phyloP scores from a whole-genome alignment of 2,888 invertebrate species.

The Apotomis betuletana region DNA sequence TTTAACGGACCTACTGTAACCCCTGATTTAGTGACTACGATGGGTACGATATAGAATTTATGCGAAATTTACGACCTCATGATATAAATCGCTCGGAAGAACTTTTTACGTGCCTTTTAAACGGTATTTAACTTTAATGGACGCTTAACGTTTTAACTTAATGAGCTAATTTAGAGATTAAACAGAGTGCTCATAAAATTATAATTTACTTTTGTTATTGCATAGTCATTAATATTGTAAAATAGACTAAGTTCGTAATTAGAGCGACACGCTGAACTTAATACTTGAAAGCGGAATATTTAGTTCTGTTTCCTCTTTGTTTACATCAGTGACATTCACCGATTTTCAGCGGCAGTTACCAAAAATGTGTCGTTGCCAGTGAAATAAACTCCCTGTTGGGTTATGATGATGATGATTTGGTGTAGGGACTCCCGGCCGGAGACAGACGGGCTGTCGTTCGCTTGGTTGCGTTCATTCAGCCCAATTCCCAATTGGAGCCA shows the following conservation, averaged over 20 bases:
- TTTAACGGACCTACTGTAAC: background rate
- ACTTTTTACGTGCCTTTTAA: constrained; percentile 35
- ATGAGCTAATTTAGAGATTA: constrained; percentile 34
- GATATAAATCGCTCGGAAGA: constrained; percentile 36
- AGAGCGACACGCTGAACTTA: background rate
- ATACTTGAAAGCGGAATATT: too few relatives aligned
- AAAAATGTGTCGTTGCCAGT: too few relatives aligned
- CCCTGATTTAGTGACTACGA: background rate
- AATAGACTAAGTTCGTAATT: background rate
- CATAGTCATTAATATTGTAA: constrained; percentile 5
- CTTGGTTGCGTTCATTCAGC: too few relatives aligned
- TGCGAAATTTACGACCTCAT: constrained; percentile 28
- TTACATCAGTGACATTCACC: too few relatives aligned
- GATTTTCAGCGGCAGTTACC: too few relatives aligned
- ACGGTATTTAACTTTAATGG: constrained; percentile 29
- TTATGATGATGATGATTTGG: too few relatives aligned
- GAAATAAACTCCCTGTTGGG: too few relatives aligned
- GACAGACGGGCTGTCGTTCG: too few relatives aligned
- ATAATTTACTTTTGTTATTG: constrained; percentile 19
- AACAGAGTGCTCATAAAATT: constrained; percentile 20
- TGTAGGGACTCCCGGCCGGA: too few relatives aligned
- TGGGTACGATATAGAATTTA: constrained; percentile 28
- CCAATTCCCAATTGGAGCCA: too few relatives aligned
- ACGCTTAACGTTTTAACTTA: constrained; percentile 31
- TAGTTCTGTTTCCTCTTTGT: too few relatives aligned